Conservation (phyloP, 2,113 vertebrate species). For the Erinaceus europaeus region DNA sequence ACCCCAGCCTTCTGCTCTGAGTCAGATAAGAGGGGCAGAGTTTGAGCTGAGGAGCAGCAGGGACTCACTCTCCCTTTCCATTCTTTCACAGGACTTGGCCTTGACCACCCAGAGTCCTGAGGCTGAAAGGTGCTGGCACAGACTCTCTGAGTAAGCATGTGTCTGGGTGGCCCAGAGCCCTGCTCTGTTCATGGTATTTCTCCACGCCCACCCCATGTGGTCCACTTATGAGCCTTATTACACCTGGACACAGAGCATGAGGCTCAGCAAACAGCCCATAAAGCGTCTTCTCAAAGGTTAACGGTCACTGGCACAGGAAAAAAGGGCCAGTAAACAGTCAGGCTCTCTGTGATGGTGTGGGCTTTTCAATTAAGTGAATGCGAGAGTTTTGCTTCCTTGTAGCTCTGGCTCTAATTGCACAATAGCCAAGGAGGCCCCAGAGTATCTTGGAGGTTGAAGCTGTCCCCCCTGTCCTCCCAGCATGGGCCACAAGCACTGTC, state of each 20-base stretch:
- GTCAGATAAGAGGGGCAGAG: no score
- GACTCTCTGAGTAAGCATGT: no score
- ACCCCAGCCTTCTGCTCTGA: no score
- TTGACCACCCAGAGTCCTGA: no score
- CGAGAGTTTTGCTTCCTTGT: not conserved
- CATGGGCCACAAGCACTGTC: fast-evolving
- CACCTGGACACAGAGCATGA: not conserved
- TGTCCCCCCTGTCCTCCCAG: fast-evolving
- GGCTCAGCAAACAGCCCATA: not conserved
- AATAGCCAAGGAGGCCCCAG: not conserved
- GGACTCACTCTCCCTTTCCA: no score
- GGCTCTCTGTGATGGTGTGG: not conserved
- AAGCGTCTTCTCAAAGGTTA: slow-evolving; percentile 29
- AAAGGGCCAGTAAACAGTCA: not conserved
- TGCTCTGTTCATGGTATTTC: fast-evolving
- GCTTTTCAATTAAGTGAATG: not conserved
- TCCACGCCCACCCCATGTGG: not conserved
- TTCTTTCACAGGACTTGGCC: no score
- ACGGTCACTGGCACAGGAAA: not conserved
- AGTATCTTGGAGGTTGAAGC: not conserved
- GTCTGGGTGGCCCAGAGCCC: no score
- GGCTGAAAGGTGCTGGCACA: no score
- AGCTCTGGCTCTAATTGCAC: not conserved
- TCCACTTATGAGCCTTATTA: not conserved
- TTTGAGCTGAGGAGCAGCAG: no score